Conservation (phyloP, 2,113 vertebrate genomes). For the Seriola dumerili region DNA sequence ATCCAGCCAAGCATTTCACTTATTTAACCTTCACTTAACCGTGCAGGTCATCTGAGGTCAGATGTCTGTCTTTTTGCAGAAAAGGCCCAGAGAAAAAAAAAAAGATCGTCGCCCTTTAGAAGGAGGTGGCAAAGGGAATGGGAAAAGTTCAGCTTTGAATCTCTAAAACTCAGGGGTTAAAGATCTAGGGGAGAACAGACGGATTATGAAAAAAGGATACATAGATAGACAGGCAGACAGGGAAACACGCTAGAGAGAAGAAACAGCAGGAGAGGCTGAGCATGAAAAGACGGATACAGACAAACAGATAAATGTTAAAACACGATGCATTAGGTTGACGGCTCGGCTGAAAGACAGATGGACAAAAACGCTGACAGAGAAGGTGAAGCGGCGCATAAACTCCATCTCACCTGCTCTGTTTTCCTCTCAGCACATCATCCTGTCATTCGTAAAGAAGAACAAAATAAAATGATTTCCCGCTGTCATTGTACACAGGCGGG, state of each 20-base stretch:
- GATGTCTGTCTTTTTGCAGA: constrained; percentile 1
- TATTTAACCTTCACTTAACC: constrained; percentile 19
- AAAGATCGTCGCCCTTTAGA: constrained; percentile 13
- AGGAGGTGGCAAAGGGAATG: constrained; percentile 5
- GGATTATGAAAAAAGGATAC: not conserved
- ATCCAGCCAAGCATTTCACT: constrained; percentile 13
- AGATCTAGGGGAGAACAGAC: not conserved
- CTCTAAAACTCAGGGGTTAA: constrained; percentile 4
- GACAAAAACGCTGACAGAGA: not conserved
- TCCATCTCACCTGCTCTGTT: not conserved
- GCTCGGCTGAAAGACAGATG: constrained; percentile 29
- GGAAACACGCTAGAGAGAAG: not conserved
- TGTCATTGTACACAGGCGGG: not conserved
- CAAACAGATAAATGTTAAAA: not conserved
- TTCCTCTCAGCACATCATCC: not conserved
- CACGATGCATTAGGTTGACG: constrained; percentile 6
- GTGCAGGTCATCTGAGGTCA: constrained; percentile 18
- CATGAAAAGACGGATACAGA: not conserved
- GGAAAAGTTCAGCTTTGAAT: constrained; percentile 33
- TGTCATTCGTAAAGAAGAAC: not conserved
- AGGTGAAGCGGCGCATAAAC: constrained; percentile 10
- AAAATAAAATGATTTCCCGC: not conserved
- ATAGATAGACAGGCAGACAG: not conserved
- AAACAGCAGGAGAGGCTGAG: not conserved
- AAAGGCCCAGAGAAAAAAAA: not conserved